Percentiles rank a stretch among this genome's conserved stretches.
Evolutionary conservation across 2,888 invertebrate species (phyloP).

Genomic region (Hartigia nigra): DNA sequence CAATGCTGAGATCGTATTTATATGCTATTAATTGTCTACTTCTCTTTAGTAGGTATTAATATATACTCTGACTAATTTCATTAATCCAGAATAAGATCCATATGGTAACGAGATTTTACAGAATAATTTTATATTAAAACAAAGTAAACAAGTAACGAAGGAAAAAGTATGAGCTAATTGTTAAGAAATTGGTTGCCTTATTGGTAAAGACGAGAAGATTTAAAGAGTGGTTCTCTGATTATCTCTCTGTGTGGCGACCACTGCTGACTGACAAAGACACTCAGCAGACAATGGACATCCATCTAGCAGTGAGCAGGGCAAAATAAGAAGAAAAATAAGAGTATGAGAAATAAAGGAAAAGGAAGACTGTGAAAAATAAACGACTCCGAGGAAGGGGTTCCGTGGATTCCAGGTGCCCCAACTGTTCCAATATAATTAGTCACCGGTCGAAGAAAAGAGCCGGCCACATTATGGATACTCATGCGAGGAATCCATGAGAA

Average conservation of each 20-base stretch:
- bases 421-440: constrained; percentile 25
- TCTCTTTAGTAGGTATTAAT: not conserved
- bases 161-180: not conserved
- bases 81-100: not conserved
- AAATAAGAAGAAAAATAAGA: not conserved
- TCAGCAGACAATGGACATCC: not conserved
- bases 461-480: not conserved
- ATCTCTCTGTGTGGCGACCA: not conserved
- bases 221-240: not conserved
- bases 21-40: not conserved
- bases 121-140: not conserved
- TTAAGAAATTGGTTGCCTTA: not conserved
- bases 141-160: not conserved
- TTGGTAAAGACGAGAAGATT: not conserved
- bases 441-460: constrained; percentile 14
- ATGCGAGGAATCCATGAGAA: not conserved
- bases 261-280: not conserved
- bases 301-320: not conserved
- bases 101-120: not conserved
- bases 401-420: constrained; percentile 19
- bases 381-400: not conserved
- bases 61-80: not conserved
- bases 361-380: not conserved
- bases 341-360: not conserved
- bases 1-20: not conserved